Percentiles rank a stretch among this genome's conserved stretches.
Evolutionary conservation across 1,140 invertebrate species (phyloP).

Genomic region (Eulimnadia texana): DNA sequence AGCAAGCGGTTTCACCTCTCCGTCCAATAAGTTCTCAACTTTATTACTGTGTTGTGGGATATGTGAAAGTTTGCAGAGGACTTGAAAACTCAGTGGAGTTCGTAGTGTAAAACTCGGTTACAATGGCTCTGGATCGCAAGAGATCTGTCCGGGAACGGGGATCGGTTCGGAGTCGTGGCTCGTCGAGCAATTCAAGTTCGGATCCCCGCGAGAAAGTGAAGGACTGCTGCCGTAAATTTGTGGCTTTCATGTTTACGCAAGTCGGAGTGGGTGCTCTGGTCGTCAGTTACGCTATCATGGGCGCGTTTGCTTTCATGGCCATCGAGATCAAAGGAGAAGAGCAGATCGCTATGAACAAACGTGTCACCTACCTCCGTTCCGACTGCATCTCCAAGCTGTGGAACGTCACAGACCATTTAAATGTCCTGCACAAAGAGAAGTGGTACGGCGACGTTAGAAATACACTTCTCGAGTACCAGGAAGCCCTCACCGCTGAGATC

Average conservation of each 20-base stretch:
- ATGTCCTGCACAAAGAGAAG: slow-evolving; percentile 54
- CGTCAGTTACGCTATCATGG: slow-evolving; percentile 85
- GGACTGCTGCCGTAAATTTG: slow-evolving; percentile 64
- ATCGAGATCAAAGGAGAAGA: slow-evolving; percentile 75
- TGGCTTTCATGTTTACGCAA: slow-evolving; percentile 77
- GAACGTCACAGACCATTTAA: slow-evolving; percentile 51
- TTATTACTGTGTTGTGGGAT: neutral
- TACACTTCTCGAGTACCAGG: slow-evolving; percentile 48
- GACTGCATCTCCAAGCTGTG: slow-evolving; percentile 49
- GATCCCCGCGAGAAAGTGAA: slow-evolving; percentile 56
- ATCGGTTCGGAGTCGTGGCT: slow-evolving; percentile 47
- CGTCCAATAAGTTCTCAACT: neutral
- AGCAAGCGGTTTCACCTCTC: too few species aligned
- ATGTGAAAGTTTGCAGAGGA: neutral
- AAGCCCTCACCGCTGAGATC: slow-evolving; percentile 46
- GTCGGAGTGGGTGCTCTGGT: slow-evolving; percentile 89
- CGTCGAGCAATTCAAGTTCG: slow-evolving; percentile 42
- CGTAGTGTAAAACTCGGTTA: neutral
- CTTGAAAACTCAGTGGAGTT: neutral
- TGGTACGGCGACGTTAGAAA: slow-evolving; percentile 51
- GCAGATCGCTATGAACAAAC: slow-evolving; percentile 37
- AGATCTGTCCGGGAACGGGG: slow-evolving; percentile 16
- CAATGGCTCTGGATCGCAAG: slow-evolving; percentile 15
- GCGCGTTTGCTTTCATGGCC: slow-evolving; percentile 76
- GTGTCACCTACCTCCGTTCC: slow-evolving; percentile 28